These are phyloP conservation scores for Allacma fusca DNA, from an alignment of 2,888 invertebrate genomes.

Conservation along the genomic window DNA sequence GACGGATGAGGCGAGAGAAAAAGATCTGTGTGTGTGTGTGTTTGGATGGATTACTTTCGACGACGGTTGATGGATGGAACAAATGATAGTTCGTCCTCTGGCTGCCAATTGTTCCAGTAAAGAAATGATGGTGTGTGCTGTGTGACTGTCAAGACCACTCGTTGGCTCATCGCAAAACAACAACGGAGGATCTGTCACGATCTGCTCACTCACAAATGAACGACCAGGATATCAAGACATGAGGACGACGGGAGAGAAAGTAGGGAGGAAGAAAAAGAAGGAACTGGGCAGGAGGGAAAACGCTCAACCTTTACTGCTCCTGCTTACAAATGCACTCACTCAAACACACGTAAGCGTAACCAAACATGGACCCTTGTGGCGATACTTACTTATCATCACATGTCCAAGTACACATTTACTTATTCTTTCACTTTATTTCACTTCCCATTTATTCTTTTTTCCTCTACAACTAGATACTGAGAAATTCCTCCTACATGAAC, in stretches of 20 bases:
- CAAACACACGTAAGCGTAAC: background rate
- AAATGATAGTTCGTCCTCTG: constrained; percentile 86
- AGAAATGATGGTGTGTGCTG: constrained; percentile 84
- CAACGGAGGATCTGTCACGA: constrained; percentile 90
- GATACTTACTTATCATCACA: background rate
- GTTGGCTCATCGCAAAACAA: constrained; percentile 98
- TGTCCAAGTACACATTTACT: background rate
- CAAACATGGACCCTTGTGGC: no score
- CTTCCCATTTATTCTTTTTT: background rate
- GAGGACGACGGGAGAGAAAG: background rate
- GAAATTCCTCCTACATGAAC: no score
- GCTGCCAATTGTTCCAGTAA: constrained; percentile 69
- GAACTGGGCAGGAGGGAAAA: background rate
- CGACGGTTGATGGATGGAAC: constrained; percentile 95
- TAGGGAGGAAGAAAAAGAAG: background rate
- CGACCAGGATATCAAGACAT: constrained; percentile 26
- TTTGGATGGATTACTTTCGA: constrained; percentile 34
- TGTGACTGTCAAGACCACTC: constrained; percentile 93
- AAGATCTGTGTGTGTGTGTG: background rate
- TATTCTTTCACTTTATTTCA: background rate
- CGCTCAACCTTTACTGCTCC: background rate
- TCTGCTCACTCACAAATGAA: constrained; percentile 66
- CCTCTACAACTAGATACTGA: background rate
- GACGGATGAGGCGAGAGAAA: background rate
- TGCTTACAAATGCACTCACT: background rate